Evolutionary conservation across 2,888 invertebrate genomes (phyloP), one percentile per base, ranked within the genome.

Genomic region (Ophion slaviceki): DNA sequence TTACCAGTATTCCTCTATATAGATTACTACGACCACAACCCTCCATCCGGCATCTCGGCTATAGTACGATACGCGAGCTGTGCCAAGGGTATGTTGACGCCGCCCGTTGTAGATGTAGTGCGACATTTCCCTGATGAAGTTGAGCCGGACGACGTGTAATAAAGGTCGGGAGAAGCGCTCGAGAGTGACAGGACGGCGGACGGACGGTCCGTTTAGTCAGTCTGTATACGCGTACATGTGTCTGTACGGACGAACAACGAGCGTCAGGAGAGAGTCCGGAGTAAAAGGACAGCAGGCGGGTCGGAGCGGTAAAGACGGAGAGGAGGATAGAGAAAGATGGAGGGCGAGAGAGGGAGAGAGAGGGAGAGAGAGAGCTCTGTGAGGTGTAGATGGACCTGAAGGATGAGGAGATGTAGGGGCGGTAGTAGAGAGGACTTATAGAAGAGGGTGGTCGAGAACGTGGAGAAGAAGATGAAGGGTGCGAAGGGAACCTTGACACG

Each of bases 131-230:
- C 91, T 92, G 93, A 93, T 92, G 92, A 92, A 92, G 93, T 92
- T 93, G 93, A 93, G 91, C 92, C 90, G 91, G 85, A 87, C 92
- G 92, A 91, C 92, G 91, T 91, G 93, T 93, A 93, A 93, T 93
- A 93, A 93, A 93, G 93, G 91, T 93, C 90, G 91, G 90, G 83
- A 82, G 90, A 88, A 89, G 88, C 85, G 87, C 81, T 86, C 74
- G 84, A 71, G 74, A 82, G 76, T 61, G 88, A 86, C 84, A 75
- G 87, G 82, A 80, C 82, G 66, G 72, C 47, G 53, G 88, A 91
- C 90, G 88, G 89, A 91, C 90, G 88, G 90, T 84, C 82, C 53
- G 79, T 79, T 78, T 61, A 45, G 59, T 59, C n/a, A 28, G 59
- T 71, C 53, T 67, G 53, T 66, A 59, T 67, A 82, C 66, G 28